A percentile compares a stretch with the other conserved stretches of the same genome.
These are phyloP conservation scores for Microcebus murinus DNA, from an alignment of 2,113 vertebrate species.

Conservation along the genomic window DNA sequence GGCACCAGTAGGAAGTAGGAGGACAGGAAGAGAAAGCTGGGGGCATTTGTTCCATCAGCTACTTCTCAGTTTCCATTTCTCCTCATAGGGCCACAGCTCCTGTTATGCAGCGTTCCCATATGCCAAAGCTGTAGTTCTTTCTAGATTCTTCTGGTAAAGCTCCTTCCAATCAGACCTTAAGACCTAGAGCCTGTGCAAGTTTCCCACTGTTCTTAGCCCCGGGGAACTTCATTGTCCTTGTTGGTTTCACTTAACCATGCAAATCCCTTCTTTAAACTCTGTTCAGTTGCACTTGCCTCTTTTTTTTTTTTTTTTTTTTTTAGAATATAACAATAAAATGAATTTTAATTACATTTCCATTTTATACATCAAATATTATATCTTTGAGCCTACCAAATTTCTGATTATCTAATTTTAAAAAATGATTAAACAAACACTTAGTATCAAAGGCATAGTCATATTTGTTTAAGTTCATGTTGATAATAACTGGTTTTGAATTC, in stretches of 20 bases:
- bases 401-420: too few species aligned
- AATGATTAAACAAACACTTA: too few species aligned
- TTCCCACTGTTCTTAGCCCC: neutral
- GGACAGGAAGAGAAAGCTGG: neutral
- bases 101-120: fast-evolving
- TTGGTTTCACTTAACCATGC: neutral
- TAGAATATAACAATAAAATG: too few species aligned
- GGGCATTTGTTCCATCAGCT: neutral
- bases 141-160: neutral
- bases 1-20: neutral
- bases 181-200: neutral
- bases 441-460: too few species aligned
- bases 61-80: neutral
- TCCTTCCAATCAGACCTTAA: neutral
- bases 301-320: too few species aligned
- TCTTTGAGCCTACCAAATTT: too few species aligned
- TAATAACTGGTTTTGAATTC: too few species aligned
- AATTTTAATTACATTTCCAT: too few species aligned
- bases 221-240: fast-evolving
- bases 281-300: fast-evolving
- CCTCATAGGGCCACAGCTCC: fast-evolving
- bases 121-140: neutral
- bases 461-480: too few species aligned
- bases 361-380: too few species aligned
- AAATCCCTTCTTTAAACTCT: neutral